These are phyloP conservation scores for Spongia lamella DNA, from an alignment of 37 sponge, comb jelly and placozoan species.

Conservation along the genomic window DNA sequence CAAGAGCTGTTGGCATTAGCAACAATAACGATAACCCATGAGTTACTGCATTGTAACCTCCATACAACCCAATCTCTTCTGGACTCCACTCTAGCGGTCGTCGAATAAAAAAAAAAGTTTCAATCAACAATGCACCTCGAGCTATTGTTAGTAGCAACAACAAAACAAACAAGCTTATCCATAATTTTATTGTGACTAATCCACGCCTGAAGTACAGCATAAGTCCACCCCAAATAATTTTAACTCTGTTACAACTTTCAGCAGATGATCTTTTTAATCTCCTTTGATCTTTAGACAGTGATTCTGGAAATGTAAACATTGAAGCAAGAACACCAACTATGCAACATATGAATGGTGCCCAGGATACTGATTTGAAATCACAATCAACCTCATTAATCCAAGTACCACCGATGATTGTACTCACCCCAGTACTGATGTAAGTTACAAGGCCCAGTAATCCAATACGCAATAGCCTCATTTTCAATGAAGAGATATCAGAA, in stretches of 20 bases:
- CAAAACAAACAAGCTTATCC: background rate
- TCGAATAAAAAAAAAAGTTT: background rate
- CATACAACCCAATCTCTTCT: background rate
- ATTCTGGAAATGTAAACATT: slow-evolving; percentile 11
- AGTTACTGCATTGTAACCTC: background rate
- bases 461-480: background rate
- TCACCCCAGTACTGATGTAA: slow-evolving; percentile 5
- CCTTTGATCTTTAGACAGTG: background rate
- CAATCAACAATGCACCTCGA: background rate
- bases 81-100: slow-evolving; percentile 8
- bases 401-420: background rate
- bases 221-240: background rate
- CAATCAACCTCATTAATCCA: slow-evolving; percentile 17
- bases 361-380: background rate
- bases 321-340: background rate
- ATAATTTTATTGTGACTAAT: slow-evolving; percentile 10
- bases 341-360: background rate
- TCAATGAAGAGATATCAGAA: slow-evolving; percentile 4
- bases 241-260: no score
- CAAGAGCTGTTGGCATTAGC: slow-evolving; percentile 1
- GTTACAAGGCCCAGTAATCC: background rate
- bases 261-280: no score
- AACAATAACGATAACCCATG: background rate
- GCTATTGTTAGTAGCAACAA: background rate
- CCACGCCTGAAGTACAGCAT: background rate